Percentiles rank a stretch among this genome's conserved stretches.
Conservation (phyloP, 2,113 vertebrate genomes). For the Hystrix brachyura region DNA sequence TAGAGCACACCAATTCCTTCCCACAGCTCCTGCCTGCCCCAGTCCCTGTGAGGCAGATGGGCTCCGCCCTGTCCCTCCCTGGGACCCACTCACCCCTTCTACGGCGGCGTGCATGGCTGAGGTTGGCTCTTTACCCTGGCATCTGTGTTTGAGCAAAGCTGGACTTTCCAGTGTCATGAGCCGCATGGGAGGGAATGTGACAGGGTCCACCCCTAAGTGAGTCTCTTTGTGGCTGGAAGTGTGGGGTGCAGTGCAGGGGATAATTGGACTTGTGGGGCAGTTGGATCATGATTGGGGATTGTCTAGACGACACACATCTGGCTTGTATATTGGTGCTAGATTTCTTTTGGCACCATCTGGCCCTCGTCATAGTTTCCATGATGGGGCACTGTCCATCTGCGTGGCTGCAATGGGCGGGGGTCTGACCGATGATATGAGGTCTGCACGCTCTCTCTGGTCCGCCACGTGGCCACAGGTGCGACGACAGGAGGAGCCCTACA, state of each 20-base stretch:
- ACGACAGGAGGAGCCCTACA: no score
- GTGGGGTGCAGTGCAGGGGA: neutral
- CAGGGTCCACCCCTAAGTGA: neutral
- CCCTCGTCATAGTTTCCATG: conserved; percentile 62
- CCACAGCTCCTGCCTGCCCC: neutral
- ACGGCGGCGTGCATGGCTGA: neutral
- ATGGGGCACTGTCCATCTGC: neutral
- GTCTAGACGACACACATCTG: conserved; percentile 78
- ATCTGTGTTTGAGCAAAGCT: neutral
- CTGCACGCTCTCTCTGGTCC: rapidly evolving
- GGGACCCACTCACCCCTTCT: neutral
- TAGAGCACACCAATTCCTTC: neutral
- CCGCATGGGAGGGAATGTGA: neutral
- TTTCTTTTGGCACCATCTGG: conserved; percentile 42
- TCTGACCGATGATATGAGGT: neutral
- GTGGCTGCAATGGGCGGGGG: neutral
- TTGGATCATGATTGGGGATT: conserved; percentile 21
- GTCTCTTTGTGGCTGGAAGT: neutral
- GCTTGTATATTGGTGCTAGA: conserved; percentile 42
- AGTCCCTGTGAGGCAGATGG: neutral
- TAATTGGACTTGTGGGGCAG: conserved; percentile 43
- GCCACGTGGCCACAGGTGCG: rapidly evolving
- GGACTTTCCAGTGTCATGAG: neutral
- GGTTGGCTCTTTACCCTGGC: neutral
- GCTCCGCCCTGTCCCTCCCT: rapidly evolving